Conservation (phyloP, 1,140 invertebrate genomes). For the Drusus annulatus region DNA sequence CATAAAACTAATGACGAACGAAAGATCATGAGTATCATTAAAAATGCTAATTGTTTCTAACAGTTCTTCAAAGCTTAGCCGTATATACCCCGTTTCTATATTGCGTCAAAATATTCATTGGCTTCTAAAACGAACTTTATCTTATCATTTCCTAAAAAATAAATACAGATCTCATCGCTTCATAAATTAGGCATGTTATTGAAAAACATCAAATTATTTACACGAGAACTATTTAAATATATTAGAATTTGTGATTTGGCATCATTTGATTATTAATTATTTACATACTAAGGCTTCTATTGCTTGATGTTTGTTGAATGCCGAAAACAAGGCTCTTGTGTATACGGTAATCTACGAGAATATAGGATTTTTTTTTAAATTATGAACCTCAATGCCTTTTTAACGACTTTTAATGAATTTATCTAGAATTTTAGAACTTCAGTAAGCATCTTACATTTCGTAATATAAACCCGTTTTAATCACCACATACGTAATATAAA, state of each 20-base stretch:
- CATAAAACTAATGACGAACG: not conserved
- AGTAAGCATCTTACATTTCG: too few relatives aligned
- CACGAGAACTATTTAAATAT: slow-evolving; percentile 28
- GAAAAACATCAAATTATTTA: slow-evolving; percentile 20
- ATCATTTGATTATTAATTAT: slow-evolving; percentile 34
- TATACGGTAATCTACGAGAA: too few relatives aligned
- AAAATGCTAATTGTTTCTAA: slow-evolving; percentile 34
- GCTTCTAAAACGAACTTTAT: not conserved
- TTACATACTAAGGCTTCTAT: not conserved
- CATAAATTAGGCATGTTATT: slow-evolving; percentile 6
- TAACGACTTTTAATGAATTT: too few relatives aligned
- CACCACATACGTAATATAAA: too few relatives aligned
- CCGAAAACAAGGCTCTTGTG: too few relatives aligned
- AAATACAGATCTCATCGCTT: slow-evolving; percentile 6
- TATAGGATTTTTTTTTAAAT: too few relatives aligned
- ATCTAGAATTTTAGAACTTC: too few relatives aligned
- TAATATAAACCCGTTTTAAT: too few relatives aligned
- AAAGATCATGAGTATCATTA: not conserved
- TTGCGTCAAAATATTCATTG: slow-evolving; percentile 1
- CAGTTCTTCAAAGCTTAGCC: not conserved
- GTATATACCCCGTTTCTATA: not conserved
- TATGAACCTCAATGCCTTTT: too few relatives aligned
- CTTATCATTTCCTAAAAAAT: not conserved
- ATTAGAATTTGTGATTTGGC: slow-evolving; percentile 6
- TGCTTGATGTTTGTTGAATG: too few relatives aligned